phyloP scores from a whole-genome alignment of 2,797 vertebrate genomes.

The Acanthis flammea region DNA sequence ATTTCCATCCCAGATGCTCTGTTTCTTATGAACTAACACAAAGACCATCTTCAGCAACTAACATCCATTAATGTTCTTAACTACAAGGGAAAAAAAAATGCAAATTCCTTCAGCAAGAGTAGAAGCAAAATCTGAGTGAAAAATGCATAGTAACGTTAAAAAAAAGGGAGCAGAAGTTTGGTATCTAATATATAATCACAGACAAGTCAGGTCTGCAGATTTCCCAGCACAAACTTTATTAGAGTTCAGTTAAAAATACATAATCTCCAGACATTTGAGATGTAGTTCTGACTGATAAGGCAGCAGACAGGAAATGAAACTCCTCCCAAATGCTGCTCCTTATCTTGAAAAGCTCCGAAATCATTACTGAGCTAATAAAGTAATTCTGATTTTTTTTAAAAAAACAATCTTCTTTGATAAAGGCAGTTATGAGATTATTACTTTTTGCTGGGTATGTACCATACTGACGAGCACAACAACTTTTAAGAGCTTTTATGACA shows the following conservation, averaged over 20 bases:
- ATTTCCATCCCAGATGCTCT: background rate
- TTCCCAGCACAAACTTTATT: constrained; percentile 76
- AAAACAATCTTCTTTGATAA: constrained; percentile 72
- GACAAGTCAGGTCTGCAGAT: constrained; percentile 72
- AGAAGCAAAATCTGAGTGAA: constrained; percentile 59
- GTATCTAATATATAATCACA: constrained; percentile 68
- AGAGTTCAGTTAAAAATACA: constrained; percentile 81
- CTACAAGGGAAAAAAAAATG: background rate
- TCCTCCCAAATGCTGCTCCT: constrained; percentile 83
- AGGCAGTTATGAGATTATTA: constrained; percentile 73
- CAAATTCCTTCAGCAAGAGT: background rate
- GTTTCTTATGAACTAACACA: background rate
- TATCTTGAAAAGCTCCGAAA: constrained; percentile 85
- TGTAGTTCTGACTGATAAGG: constrained; percentile 78
- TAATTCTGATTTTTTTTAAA: constrained; percentile 81
- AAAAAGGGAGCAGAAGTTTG: constrained; percentile 51
- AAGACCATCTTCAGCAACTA: background rate
- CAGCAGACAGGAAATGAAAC: constrained; percentile 95
- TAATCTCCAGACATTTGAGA: constrained; percentile 78
- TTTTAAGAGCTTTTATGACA: constrained; percentile 30
- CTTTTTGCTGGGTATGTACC: constrained; percentile 61
- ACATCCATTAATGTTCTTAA: background rate
- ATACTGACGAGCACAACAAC: constrained; percentile 51
- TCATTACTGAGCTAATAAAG: constrained; percentile 93
- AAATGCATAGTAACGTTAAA: constrained; percentile 23